Conservation (phyloP, 2,113 vertebrate genomes). For the Dolichallabes microphthalmus region DNA sequence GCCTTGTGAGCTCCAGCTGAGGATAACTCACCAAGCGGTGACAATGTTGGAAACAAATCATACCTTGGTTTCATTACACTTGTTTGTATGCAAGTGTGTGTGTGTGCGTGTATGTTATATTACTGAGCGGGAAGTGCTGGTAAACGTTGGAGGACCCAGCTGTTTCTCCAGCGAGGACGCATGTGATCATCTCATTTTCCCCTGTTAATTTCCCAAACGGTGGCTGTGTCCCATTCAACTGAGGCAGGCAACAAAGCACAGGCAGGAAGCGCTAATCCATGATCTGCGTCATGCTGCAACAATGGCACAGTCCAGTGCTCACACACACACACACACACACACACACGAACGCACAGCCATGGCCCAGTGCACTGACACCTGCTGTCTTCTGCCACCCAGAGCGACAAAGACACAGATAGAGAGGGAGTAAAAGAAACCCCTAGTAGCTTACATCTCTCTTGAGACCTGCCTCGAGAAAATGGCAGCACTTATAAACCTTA, state of each 20-base stretch:
- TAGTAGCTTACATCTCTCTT: constrained; percentile 15
- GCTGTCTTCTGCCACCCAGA: constrained; percentile 62
- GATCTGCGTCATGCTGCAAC: constrained; percentile 69
- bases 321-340: constrained; percentile 38
- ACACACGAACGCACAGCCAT: constrained; percentile 51
- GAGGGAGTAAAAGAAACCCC: not conserved
- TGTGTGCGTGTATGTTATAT: constrained; percentile 6
- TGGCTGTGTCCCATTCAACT: constrained; percentile 71
- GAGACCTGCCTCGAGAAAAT: not conserved
- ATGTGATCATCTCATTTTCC: constrained; percentile 59
- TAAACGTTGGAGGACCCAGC: constrained; percentile 39
- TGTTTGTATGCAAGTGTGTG: constrained; percentile 19
- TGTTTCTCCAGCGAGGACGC: constrained; percentile 45
- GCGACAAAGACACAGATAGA: constrained; percentile 37
- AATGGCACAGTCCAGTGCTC: constrained; percentile 59
- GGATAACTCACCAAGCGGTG: not conserved
- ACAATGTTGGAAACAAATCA: not conserved
- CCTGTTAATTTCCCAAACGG: constrained; percentile 63
- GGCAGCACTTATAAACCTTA: not conserved
- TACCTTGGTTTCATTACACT: not conserved
- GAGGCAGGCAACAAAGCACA: constrained; percentile 69
- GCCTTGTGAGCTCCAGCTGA: not conserved
- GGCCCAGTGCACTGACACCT: constrained; percentile 55
- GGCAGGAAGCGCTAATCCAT: constrained; percentile 78
- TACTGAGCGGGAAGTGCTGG: not conserved